Evolutionary conservation across 2,113 vertebrate species (phyloP), one percentile per base, ranked within the genome.

Genomic region (Alligator sinensis): DNA sequence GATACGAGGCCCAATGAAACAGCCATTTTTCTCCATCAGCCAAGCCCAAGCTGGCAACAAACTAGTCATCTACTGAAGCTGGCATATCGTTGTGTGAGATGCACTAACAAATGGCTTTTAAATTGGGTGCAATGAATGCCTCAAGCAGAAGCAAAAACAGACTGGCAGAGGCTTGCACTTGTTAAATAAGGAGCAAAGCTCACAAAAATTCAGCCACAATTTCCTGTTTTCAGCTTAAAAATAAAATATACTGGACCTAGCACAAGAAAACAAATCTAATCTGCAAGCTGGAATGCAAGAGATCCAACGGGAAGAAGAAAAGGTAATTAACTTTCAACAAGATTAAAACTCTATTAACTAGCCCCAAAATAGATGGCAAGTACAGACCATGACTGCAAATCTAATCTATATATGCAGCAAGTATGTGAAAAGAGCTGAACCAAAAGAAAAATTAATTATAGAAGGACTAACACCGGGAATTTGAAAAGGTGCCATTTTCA

Each of bases 191-290:
- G 96, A 96, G 63, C 86, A 94, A 93, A 97, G 96, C 77, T 95
- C 17, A 1, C 90, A 95, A 97, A 97, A 97, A 97, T 96, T 94
- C 94, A 97, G 96, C 89, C 89, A 93, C 91, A 68, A 88, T 94
- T 98, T 98, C 97, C 97, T 97, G 97, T 86, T 97, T 97, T 97
- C 0, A 16, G 94, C 79, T 93, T 89, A 90, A 96, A 96, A 0
- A 66, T 83, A 88, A 95, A 91, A 88, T 4, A 90, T 70, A 28
- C 28, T 0, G 0, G 70, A 66, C 87, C 84, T 91, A 64, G 74
- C 21, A 89, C 34, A 92, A 95, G 91, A 87, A 95, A 62, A 30
- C 68, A 70, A 90, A 90, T 82, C 55, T 91, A 75, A 94, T 93
- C 92, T 89, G 89, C 82, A 75, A 89, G 88, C 5, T 93, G 58